Base-by-base conservation (phyloP, 1,140 invertebrate species). In the Thaumatotibia leucotreta region DNA sequence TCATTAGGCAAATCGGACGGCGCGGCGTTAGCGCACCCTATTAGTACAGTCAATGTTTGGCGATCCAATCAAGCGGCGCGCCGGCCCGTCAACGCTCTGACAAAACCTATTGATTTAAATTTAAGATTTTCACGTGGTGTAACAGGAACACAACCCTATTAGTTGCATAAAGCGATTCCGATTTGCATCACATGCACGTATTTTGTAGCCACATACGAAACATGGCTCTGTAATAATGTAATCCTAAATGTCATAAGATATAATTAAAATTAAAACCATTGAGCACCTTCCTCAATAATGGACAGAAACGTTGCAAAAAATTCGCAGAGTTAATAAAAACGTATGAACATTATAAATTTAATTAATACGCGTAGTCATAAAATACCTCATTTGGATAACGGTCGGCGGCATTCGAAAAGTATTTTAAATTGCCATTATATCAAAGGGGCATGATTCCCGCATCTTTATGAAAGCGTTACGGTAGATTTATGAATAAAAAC, bases 401-500 rank as follows among this genome's bases (percentile, higher is more conserved):
- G 35, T 10, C 61, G 61, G 14, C 5, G 52, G 22, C 52, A 58
- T 58, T 58, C 52, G 52, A 71, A 73, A 72, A 69, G 75, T 76
- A 76, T 70, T 74, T 74, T 66, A 81, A 83, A 77, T 76, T 73
- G 76, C 75, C 72, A 77, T 79, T 75, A 71, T 74, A 64, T 66
- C 69, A 75, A 75, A 84, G 78, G 80, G 74, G 78, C 80, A 85
- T 80, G 82, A 80, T 88, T 84, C 79, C 73, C 70, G 74, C 73
- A 82, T 86, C 77, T 84, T 89, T 86, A 87, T 89, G 84, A 87
- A 88, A 89, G 86, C 79, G 83, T 87, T 88, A 71, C 80, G 76
- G 73, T 80, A 87, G 87, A 89, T 89, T 89, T 89, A 88, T 89
- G 85, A 89, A 89, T 88, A 86, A 89, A n/a, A 89, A 88, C 86